These are phyloP conservation scores for Eupeodes latifasciatus DNA, from an alignment of 2,888 invertebrate species.

Conservation along the genomic window DNA sequence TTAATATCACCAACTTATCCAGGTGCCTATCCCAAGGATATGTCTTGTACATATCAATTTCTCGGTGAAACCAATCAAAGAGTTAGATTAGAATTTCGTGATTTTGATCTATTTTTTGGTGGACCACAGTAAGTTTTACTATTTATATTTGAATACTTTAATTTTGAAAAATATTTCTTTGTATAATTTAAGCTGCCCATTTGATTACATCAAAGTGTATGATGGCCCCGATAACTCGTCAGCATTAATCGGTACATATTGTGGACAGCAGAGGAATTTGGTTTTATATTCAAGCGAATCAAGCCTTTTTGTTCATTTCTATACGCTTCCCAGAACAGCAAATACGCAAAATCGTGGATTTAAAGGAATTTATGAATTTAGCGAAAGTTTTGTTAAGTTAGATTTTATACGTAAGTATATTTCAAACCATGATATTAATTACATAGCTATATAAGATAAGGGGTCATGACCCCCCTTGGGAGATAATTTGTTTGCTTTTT, in stretches of 20 bases:
- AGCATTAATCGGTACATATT: slow-evolving; percentile 97
- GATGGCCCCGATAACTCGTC: slow-evolving; percentile 96
- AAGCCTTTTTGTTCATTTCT: slow-evolving; percentile 95
- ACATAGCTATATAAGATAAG: too few species aligned
- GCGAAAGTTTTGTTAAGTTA: slow-evolving; percentile 98
- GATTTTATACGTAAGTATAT: slow-evolving; percentile 88
- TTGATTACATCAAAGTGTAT: slow-evolving; percentile 98
- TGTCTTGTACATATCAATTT: slow-evolving; percentile 96
- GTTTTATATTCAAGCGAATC: slow-evolving; percentile 97
- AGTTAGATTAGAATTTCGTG: slow-evolving; percentile 97
- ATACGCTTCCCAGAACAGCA: slow-evolving; percentile 94
- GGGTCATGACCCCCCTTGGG: too few species aligned
- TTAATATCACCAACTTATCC: slow-evolving; percentile 99
- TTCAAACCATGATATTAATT: too few species aligned
- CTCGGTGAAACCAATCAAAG: slow-evolving; percentile 95
- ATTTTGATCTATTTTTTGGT: slow-evolving; percentile 99
- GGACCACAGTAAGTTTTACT: slow-evolving; percentile 96
- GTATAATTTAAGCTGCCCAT: slow-evolving; percentile 92
- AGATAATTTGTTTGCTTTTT: too few species aligned
- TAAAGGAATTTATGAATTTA: slow-evolving; percentile 99
- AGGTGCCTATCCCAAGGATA: slow-evolving; percentile 98
- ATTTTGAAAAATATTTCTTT: slow-evolving; percentile 3
- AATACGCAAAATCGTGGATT: slow-evolving; percentile 99
- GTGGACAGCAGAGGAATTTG: slow-evolving; percentile 98
- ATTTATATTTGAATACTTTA: not conserved